phyloP scores from a whole-genome alignment of 2,113 vertebrate genomes.

The Stegostoma tigrinum region DNA sequence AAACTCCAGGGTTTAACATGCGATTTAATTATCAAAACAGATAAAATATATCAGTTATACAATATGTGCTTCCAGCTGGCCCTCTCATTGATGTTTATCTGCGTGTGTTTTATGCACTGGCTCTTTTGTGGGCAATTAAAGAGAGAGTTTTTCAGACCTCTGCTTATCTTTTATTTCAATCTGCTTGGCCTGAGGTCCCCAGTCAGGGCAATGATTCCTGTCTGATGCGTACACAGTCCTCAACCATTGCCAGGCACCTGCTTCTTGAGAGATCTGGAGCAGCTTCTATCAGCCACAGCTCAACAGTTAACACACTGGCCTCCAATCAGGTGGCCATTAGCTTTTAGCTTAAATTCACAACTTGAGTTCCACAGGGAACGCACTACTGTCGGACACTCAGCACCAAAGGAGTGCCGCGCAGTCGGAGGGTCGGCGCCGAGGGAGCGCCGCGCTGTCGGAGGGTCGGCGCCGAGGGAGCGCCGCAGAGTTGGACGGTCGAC shows the following conservation, averaged over 20 bases:
- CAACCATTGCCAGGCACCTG: not conserved
- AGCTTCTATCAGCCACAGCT: not conserved
- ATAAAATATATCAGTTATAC: not conserved
- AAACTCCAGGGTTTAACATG: slow-evolving; percentile 19
- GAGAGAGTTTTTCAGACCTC: not conserved
- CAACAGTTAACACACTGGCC: not conserved
- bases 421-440: not conserved
- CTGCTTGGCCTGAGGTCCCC: not conserved
- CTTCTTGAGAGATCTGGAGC: not conserved
- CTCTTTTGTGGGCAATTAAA: too few relatives aligned
- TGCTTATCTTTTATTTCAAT: not conserved
- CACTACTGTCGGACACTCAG: not conserved
- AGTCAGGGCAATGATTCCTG: not conserved
- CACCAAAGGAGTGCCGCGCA: not conserved
- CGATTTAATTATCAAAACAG: not conserved
- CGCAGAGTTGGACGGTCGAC: not conserved
- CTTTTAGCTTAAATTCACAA: not conserved
- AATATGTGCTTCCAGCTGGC: not conserved
- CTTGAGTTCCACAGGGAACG: not conserved
- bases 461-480: not conserved
- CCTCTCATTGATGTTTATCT: not conserved
- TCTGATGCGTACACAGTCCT: not conserved
- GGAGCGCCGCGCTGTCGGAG: not conserved
- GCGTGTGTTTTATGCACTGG: not conserved
- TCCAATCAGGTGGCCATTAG: not conserved